phyloP scores from a whole-genome alignment of 2,888 invertebrate genomes.

The Cyaniris semiargus region DNA sequence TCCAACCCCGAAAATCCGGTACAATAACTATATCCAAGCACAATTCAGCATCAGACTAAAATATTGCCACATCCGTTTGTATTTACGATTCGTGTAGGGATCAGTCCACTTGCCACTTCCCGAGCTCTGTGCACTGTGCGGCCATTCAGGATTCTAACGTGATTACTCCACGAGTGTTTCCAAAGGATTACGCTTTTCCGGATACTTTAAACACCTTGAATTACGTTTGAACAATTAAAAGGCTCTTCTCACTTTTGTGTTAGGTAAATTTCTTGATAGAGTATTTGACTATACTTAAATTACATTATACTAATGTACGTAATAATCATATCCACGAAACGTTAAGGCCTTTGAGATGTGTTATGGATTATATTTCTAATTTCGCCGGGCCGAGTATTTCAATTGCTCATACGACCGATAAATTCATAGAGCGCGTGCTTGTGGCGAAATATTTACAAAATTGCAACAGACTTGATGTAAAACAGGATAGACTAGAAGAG shows the following conservation, averaged over 20 bases:
- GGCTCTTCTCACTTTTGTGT: background rate
- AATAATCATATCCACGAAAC: background rate
- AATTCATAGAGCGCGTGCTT: conserved; percentile 38
- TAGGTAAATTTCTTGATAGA: background rate
- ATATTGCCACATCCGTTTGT: conserved; percentile 13
- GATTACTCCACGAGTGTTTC: conserved; percentile 28
- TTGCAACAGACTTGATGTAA: conserved; percentile 38
- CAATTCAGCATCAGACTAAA: background rate
- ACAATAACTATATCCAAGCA: background rate
- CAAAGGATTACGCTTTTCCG: conserved; percentile 24
- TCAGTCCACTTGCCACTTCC: background rate
- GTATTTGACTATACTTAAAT: background rate
- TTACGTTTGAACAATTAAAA: background rate
- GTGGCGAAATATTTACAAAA: conserved; percentile 46
- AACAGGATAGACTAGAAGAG: conserved; percentile 1
- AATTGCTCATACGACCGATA: conserved; percentile 28
- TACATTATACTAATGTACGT: background rate
- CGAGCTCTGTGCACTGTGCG: conserved; percentile 7
- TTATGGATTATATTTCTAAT: conserved; percentile 23
- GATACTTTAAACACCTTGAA: conserved; percentile 23
- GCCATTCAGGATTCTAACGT: conserved; percentile 19
- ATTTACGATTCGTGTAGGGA: conserved; percentile 9
- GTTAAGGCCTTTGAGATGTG: conserved; percentile 1
- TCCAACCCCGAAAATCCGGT: background rate
- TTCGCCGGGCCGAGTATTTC: conserved; percentile 18